A percentile compares a stretch with the other conserved stretches of the same genome.
Conservation (phyloP, 2,113 vertebrate genomes). For the Trochalopteron elliotii region DNA sequence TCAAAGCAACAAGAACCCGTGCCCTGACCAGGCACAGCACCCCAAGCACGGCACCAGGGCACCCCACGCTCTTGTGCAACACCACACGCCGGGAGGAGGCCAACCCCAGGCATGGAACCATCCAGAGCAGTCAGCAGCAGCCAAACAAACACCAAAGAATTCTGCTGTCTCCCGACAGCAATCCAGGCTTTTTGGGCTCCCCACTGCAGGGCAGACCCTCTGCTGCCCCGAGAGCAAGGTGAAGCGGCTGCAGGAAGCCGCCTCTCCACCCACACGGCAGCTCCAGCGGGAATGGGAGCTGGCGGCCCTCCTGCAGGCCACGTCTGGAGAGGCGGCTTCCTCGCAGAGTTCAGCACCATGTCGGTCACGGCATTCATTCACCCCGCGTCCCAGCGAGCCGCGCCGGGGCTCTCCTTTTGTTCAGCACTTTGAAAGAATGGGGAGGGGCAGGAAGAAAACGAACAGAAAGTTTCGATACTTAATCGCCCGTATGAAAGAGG, state of each 20-base stretch:
- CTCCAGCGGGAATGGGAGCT: neutral
- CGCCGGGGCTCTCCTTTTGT: neutral
- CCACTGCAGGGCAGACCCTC: neutral
- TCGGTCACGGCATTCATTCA: neutral
- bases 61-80: neutral
- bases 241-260: neutral
- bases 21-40: fast-evolving
- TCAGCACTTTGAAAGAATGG: neutral
- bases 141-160: neutral
- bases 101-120: neutral
- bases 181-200: neutral
- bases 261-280: neutral
- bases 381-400: neutral
- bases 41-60: neutral
- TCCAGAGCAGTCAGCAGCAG: neutral
- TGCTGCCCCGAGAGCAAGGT: neutral
- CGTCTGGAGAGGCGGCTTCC: neutral
- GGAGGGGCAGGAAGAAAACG: neutral
- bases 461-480: neutral
- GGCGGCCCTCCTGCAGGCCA: neutral
- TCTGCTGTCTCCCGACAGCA: neutral
- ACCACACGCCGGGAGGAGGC: fast-evolving
- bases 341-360: neutral
- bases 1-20: neutral
- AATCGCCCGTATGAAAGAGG: neutral